These are phyloP conservation scores for Erynnis tages DNA, from an alignment of 2,888 invertebrate species.

Conservation along the genomic window DNA sequence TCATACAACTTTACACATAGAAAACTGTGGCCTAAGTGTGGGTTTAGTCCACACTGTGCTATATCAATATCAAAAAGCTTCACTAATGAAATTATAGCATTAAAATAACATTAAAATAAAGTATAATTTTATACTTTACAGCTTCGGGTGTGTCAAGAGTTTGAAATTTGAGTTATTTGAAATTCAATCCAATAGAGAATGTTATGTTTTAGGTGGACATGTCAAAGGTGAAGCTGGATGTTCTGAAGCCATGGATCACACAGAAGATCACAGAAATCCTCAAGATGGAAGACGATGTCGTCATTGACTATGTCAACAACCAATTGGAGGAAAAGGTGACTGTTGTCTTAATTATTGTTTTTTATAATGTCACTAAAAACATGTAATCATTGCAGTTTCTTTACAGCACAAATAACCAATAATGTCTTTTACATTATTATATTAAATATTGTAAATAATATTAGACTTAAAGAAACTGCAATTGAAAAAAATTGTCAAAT, in stretches of 20 bases:
- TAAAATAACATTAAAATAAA: no score
- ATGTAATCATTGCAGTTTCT: slow-evolving; percentile 81
- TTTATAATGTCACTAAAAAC: slow-evolving; percentile 49
- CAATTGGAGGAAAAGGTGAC: slow-evolving; percentile 97
- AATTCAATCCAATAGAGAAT: background rate
- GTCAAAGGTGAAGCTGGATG: slow-evolving; percentile 98
- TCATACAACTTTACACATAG: no score
- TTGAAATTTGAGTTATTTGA: no score
- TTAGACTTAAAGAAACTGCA: slow-evolving; percentile 62
- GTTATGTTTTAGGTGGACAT: slow-evolving; percentile 89
- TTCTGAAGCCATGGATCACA: slow-evolving; percentile 99
- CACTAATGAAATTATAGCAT: no score
- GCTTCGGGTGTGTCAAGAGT: no score
- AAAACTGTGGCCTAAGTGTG: no score
- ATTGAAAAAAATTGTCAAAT: slow-evolving; percentile 67
- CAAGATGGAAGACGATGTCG: slow-evolving; percentile 99
- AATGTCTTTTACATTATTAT: slow-evolving; percentile 1
- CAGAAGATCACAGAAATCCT: slow-evolving; percentile 97
- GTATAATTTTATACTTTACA: no score
- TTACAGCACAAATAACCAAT: slow-evolving; percentile 40
- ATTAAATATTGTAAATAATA: slow-evolving; percentile 3
- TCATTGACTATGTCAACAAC: slow-evolving; percentile 99
- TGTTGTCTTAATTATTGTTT: slow-evolving; percentile 36
- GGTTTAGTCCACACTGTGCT: no score
- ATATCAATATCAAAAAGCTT: no score